Evolutionary conservation across 1,140 invertebrate genomes (phyloP).

Genomic region (Drosophila eugracilis): DNA sequence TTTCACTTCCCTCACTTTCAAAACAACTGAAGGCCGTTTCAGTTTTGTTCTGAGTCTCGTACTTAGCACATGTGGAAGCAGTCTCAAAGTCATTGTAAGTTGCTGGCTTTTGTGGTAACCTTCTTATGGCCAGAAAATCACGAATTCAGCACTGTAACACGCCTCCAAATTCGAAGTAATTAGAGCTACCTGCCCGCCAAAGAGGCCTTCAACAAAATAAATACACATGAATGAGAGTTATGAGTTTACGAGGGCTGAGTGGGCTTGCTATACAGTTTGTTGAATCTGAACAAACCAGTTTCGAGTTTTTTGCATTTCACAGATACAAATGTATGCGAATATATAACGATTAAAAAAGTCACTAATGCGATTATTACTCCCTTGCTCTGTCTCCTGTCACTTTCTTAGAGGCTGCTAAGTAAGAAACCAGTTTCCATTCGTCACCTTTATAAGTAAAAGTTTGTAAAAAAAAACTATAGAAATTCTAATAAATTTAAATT

Average conservation of each 20-base stretch:
- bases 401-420: conserved; percentile 13
- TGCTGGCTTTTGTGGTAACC: conserved; percentile 7
- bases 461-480: neutral
- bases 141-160: conserved; percentile 28
- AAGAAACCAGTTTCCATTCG: conserved; percentile 16
- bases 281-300: conserved; percentile 25
- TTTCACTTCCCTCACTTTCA: conserved; percentile 15
- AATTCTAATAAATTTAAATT: too few species aligned
- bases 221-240: conserved; percentile 20
- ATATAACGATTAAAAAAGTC: conserved; percentile 42
- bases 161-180: conserved; percentile 41
- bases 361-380: conserved; percentile 58
- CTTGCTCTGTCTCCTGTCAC: conserved; percentile 15
- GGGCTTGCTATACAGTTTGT: neutral
- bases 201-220: conserved; percentile 44
- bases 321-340: conserved; percentile 12
- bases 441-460: too few species aligned
- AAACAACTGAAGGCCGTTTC: conserved; percentile 14
- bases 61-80: conserved; percentile 22
- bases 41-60: conserved; percentile 10
- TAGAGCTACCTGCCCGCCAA: conserved; percentile 32
- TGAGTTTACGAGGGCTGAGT: conserved; percentile 10
- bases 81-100: conserved; percentile 14
- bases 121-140: conserved; percentile 16
- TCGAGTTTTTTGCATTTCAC: conserved; percentile 39